phyloP scores from a whole-genome alignment of 2,888 invertebrate species.

The Lepetodrilus schrolli region DNA sequence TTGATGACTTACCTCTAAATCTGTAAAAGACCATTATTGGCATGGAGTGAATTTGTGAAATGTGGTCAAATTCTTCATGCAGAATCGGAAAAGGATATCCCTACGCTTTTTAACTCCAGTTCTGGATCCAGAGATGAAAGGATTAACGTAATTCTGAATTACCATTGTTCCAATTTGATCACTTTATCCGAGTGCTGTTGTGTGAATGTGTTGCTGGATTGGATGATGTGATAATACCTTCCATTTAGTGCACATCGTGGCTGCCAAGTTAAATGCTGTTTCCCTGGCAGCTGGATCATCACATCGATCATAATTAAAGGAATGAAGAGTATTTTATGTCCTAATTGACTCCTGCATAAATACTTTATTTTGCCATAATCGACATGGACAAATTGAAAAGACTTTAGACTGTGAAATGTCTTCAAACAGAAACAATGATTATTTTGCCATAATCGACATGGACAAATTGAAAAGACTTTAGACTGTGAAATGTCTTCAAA shows the following conservation, averaged over 20 bases:
- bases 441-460: constrained; percentile 19
- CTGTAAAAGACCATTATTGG: too few species aligned
- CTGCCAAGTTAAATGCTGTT: too few species aligned
- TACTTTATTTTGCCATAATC: constrained; percentile 20
- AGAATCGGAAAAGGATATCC: too few species aligned
- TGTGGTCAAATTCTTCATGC: too few species aligned
- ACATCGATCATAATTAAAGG: neutral
- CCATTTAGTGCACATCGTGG: neutral
- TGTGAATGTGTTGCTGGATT: neutral
- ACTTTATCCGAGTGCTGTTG: neutral
- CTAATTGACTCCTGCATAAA: constrained; percentile 11
- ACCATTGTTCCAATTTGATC: neutral
- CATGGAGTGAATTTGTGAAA: too few species aligned
- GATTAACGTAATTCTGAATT: neutral
- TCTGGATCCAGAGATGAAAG: too few species aligned
- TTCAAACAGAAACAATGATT: too few species aligned
- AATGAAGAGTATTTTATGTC: neutral
- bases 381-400: neutral
- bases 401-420: too few species aligned
- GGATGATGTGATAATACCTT: neutral
- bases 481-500: neutral
- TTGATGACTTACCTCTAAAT: too few species aligned
- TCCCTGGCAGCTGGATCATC: neutral
- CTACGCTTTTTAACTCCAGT: too few species aligned
- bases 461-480: neutral